Evolutionary conservation across 2,888 invertebrate genomes (phyloP), one percentile per base, ranked within the genome.

Genomic region (Thalpophila matura): DNA sequence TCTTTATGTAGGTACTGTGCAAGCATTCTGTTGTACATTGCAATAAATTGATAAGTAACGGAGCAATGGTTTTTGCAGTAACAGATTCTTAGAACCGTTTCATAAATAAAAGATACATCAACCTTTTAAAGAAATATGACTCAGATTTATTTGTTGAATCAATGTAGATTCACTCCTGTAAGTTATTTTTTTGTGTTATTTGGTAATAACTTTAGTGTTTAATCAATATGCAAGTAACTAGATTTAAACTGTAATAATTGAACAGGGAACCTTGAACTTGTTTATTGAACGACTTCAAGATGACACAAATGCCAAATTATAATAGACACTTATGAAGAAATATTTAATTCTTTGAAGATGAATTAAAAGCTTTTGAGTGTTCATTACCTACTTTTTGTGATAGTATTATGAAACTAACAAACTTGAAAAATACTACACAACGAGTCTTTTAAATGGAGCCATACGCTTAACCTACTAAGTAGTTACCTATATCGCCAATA

Each of bases 401-500:
- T n/a, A n/a, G n/a, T n/a, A n/a, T n/a, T n/a, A n/a, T n/a, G n/a
- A n/a, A n/a, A n/a, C n/a, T n/a, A n/a, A n/a, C n/a, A n/a, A n/a
- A n/a, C n/a, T n/a, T n/a, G n/a, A n/a, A n/a, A n/a, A n/a, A n/a
- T n/a, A n/a, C n/a, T n/a, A n/a, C n/a, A n/a, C n/a, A n/a, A n/a
- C n/a, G n/a, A n/a, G n/a, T n/a, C n/a, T n/a, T n/a, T n/a, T n/a
- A n/a, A n/a, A n/a, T n/a, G n/a, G n/a, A n/a, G n/a, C n/a, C n/a
- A n/a, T n/a, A n/a, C n/a, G n/a, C n/a, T n/a, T n/a, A n/a, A 33
- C 3, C 0, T 20, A 7, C 12, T 14, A 7, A 59, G n/a, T 7
- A 27, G 12, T 50, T 56, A 12, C 22, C 53, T 74, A 49, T 58
- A 74, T 22, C 24, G n/a, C 75, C 51, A 59, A 43, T 57, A 50